Evolutionary conservation across 1,140 invertebrate genomes (phyloP).

Genomic region (Carcinoscorpius rotundicauda): DNA sequence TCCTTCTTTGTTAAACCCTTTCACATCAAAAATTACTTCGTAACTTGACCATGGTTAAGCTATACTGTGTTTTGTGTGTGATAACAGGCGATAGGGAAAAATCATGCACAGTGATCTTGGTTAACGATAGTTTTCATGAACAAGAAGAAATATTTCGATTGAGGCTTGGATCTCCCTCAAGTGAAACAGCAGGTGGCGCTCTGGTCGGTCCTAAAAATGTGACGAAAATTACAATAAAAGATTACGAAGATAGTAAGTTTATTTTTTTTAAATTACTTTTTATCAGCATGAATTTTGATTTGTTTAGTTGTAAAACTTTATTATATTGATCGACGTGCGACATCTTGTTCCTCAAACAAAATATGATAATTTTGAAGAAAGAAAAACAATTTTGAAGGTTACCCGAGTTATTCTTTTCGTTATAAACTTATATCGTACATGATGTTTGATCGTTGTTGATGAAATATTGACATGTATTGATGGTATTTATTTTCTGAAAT

Average conservation of each 20-base stretch:
- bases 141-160: conserved; percentile 31
- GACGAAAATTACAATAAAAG: conserved; percentile 30
- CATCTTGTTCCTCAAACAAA: conserved; percentile 30
- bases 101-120: conserved; percentile 29
- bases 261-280: conserved; percentile 31
- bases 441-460: too few species aligned
- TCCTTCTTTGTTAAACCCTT: too few species aligned
- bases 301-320: conserved; percentile 28
- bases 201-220: conserved; percentile 27
- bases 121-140: conserved; percentile 31
- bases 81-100: conserved; percentile 31
- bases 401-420: not conserved
- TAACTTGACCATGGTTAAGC: too few species aligned
- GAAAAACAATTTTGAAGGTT: not conserved
- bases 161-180: conserved; percentile 30
- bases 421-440: too few species aligned
- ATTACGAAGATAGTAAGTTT: conserved; percentile 33
- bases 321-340: conserved; percentile 30
- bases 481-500: too few species aligned
- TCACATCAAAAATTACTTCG: too few species aligned
- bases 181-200: conserved; percentile 26
- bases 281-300: conserved; percentile 27
- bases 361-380: not conserved
- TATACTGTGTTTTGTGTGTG: not conserved
- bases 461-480: too few species aligned